Conservation (phyloP, 2,113 vertebrate genomes). For the Oenanthe oenanthe region DNA sequence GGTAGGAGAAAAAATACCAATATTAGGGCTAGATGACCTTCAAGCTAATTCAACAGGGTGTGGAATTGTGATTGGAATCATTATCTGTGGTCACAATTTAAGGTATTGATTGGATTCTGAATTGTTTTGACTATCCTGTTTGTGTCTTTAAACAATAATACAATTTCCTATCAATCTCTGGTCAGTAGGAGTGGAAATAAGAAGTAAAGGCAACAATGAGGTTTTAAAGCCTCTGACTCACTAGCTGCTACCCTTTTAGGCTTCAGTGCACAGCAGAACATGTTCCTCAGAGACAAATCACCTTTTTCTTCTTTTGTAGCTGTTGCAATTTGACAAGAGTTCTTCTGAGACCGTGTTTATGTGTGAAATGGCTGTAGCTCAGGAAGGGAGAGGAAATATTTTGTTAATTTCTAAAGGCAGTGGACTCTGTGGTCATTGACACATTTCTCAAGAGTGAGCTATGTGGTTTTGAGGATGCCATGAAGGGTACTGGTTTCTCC, state of each 20-base stretch:
- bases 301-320: neutral
- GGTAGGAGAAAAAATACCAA: neutral
- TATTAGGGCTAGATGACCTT: neutral
- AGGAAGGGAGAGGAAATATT: neutral
- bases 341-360: neutral
- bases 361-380: neutral
- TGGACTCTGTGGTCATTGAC: neutral
- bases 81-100: neutral
- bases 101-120: neutral
- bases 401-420: neutral
- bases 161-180: neutral
- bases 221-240: neutral
- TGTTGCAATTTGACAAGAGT: neutral
- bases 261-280: slow-evolving; percentile 21
- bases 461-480: neutral
- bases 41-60: neutral
- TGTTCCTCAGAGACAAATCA: neutral
- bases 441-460: neutral
- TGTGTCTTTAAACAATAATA: neutral
- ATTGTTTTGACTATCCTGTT: neutral
- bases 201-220: neutral
- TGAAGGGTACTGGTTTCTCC: neutral
- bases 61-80: neutral
- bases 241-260: neutral
- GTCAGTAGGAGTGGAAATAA: neutral